Conservation (phyloP, 2,888 invertebrate genomes). For the Drosophila buzzatii region DNA sequence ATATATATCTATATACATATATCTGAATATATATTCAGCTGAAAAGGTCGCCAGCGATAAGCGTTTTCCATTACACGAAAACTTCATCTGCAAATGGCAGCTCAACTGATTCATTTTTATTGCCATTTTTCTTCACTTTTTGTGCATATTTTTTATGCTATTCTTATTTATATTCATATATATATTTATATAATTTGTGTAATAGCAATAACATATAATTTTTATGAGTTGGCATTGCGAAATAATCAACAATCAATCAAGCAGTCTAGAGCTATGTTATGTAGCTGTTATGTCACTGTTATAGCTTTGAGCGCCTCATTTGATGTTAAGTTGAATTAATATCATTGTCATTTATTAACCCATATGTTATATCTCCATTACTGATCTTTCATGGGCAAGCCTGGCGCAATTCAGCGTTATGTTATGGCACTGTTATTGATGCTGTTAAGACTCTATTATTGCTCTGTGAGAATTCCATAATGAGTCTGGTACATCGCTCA, state of each 20-base stretch:
- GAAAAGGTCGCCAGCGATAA: slow-evolving; percentile 11
- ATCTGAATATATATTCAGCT: neutral
- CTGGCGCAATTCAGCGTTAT: no score
- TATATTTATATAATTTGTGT: slow-evolving; percentile 5
- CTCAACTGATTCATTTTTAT: slow-evolving; percentile 36
- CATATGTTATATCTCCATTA: no score
- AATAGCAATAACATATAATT: slow-evolving; percentile 9
- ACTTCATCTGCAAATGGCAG: slow-evolving; percentile 35
- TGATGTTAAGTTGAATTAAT: no score
- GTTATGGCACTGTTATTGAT: no score
- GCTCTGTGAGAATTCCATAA: neutral
- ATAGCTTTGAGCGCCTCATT: no score
- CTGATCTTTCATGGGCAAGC: no score
- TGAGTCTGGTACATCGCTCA: no score
- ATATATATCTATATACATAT: neutral
- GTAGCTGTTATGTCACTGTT: no score
- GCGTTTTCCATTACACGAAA: neutral
- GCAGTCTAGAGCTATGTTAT: no score
- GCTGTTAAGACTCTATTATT: no score
- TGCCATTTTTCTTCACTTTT: slow-evolving; percentile 1
- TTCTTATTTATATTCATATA: neutral
- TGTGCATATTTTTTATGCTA: neutral
- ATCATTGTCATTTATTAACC: no score
- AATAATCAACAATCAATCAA: no score
- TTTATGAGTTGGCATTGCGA: neutral